Conservation (phyloP, 2,113 vertebrate genomes). For the Myrmophylax atrothorax region DNA sequence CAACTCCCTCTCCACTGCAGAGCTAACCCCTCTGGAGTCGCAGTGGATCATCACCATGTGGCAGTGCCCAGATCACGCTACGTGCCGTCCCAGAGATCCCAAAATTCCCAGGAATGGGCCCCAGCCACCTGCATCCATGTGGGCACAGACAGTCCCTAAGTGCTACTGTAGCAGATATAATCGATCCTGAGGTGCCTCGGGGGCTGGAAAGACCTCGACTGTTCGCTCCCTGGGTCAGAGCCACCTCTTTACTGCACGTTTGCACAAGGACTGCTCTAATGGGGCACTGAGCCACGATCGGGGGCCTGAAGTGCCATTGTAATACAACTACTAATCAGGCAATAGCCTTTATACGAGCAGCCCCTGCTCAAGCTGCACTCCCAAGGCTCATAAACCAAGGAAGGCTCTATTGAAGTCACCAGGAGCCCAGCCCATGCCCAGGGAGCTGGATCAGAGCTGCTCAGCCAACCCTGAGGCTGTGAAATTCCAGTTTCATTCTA, state of each 20-base stretch:
- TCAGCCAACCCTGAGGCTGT: neutral
- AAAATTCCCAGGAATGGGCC: neutral
- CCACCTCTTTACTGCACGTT: neutral
- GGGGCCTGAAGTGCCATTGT: slow-evolving; percentile 18
- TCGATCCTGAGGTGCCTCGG: neutral
- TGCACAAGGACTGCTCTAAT: slow-evolving; percentile 13
- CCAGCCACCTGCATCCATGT: neutral
- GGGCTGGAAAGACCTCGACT: neutral
- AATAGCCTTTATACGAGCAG: neutral
- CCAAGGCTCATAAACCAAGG: neutral
- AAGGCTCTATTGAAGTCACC: neutral
- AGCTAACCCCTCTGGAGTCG: neutral
- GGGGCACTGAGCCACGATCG: neutral
- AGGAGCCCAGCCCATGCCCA: neutral
- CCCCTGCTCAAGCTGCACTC: neutral
- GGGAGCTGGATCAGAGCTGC: neutral
- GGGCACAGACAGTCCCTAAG: slow-evolving; percentile 18
- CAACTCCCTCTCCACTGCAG: neutral
- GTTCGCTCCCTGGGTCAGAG: neutral
- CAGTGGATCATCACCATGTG: accelerated
- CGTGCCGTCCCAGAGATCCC: neutral
- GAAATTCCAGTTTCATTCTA: neutral
- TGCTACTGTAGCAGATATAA: neutral
- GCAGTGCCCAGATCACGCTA: neutral
- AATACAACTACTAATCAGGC: neutral